phyloP scores from a whole-genome alignment of 2,113 vertebrate species.

The Promerops cafer region DNA sequence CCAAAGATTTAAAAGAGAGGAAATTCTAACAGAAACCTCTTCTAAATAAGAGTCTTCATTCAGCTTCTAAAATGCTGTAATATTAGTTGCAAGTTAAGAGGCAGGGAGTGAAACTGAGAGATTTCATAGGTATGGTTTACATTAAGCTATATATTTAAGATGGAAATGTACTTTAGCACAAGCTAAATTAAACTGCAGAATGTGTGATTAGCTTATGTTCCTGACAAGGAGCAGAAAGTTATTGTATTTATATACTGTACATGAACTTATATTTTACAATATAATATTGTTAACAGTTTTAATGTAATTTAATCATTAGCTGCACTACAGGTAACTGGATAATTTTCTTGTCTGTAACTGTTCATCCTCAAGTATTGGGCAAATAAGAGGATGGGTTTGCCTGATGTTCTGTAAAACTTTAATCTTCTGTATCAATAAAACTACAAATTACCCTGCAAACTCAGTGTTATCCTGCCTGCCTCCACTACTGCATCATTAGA shows the following conservation, averaged over 20 bases:
- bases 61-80: conserved; percentile 19
- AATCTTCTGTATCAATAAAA: conserved; percentile 64
- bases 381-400: background rate
- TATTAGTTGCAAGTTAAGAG: background rate
- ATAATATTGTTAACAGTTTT: conserved; percentile 30
- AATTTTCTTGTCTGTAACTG: conserved; percentile 49
- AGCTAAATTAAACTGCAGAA: conserved; percentile 22
- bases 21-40: background rate
- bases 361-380: background rate
- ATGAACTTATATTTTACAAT: conserved; percentile 30
- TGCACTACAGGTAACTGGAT: background rate
- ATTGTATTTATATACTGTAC: conserved; percentile 16
- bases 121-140: background rate
- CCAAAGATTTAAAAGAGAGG: conserved; percentile 26
- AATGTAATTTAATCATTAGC: conserved; percentile 25
- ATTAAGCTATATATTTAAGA: conserved; percentile 21
- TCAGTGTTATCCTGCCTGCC: background rate
- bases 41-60: background rate
- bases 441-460: background rate
- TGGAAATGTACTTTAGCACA: background rate
- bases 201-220: conserved; percentile 6
- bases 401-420: conserved; percentile 39
- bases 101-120: background rate
- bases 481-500: background rate
- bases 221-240: conserved; percentile 16